Conservation (phyloP, 1,140 invertebrate species). For the Polypedilum vanderplanki region DNA sequence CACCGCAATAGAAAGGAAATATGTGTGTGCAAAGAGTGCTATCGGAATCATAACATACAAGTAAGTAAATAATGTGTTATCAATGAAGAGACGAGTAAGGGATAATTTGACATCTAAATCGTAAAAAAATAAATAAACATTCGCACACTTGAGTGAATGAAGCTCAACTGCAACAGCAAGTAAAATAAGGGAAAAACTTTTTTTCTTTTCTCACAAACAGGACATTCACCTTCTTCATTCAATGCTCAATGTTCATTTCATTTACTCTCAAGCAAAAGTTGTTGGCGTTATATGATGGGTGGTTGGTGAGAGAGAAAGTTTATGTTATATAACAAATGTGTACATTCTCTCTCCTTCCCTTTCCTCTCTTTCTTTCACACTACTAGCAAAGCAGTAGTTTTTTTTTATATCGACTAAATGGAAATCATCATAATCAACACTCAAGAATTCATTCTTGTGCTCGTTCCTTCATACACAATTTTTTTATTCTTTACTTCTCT, state of each 20-base stretch:
- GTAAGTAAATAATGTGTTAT: constrained; percentile 19
- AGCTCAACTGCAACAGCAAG: not conserved
- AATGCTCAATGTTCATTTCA: constrained; percentile 16
- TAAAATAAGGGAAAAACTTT: not conserved
- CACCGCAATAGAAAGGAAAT: not conserved
- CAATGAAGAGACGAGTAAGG: not conserved
- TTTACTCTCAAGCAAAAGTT: not conserved
- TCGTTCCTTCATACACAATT: not conserved
- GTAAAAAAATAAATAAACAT: constrained; percentile 15
- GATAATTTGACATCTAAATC: constrained; percentile 3
- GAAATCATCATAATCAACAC: constrained; percentile 29
- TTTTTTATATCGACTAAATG: constrained; percentile 4
- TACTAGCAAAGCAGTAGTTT: not conserved
- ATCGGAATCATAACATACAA: not conserved
- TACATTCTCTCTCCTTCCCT: not conserved
- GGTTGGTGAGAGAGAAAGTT: not conserved
- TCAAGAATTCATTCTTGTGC: not conserved
- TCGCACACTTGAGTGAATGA: not conserved
- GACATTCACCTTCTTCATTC: constrained; percentile 20
- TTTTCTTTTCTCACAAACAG: not conserved
- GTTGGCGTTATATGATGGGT: not conserved
- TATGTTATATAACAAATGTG: constrained; percentile 27
- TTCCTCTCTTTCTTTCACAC: not conserved
- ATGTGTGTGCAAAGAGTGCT: not conserved
- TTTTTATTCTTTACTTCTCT: not conserved